Base-by-base conservation (phyloP, 2,797 vertebrate genomes). In the Podargus strigoides region DNA sequence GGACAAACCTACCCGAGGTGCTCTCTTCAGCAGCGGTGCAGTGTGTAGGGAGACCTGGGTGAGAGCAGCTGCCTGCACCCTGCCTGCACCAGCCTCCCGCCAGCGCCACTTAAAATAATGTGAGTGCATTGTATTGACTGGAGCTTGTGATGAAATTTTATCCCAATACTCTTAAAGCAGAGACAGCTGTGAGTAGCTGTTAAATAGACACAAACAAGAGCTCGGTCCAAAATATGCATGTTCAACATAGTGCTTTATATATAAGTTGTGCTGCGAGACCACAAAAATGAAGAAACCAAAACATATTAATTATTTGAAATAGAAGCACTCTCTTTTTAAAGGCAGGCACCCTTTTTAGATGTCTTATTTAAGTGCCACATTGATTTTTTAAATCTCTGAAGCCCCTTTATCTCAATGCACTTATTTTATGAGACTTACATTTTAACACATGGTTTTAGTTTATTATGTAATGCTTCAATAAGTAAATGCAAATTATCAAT, bases 181-280 rank as follows among this genome's bases (percentile, higher is more conserved):
- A 98, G 98, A 98, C 99, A 99, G 98, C 98, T 99, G 99, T 98
- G 98, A 98, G 97, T 98, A 98, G 98, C 98, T 98, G 98, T 98
- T 98, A 98, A 98, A 98, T 98, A 98, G 98, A 98, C 97, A 98
- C 98, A 98, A 99, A 98, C 98, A 98, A 98, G 98, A 97, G 95
- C 97, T 97, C 76, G 70, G 97, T 97, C 98, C 98, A 98, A 98
- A 98, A 98, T 96, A 98, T 93, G 97, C 98, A 97, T 98, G 98
- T 98, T 98, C 97, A 97, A 97, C 98, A 98, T 92, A 95, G 94
- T 88, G 95, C 98, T 97, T 98, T 96, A 97, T 97, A 97, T 96
- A 93, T 97, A 97, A 92, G 96, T 98, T 98, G 96, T 97, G 97
- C 97, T 97, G 98, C 81, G 94, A 98, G 98, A 98, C 98, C 98